Percentiles rank a stretch among this genome's conserved stretches.
Evolutionary conservation across 2,888 invertebrate genomes (phyloP).

Genomic region (Callyntrura guangdongensis): DNA sequence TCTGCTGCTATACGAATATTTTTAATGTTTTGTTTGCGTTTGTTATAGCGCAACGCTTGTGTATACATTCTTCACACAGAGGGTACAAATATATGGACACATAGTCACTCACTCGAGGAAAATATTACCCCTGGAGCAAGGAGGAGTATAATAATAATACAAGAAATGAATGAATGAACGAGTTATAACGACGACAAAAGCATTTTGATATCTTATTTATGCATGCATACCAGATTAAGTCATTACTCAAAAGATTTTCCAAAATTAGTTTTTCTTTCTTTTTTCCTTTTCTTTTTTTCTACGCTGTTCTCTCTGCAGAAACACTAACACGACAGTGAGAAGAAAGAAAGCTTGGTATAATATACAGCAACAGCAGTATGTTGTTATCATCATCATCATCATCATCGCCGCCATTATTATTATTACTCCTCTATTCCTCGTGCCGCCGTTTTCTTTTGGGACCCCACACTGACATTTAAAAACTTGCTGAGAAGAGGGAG

Average conservation of each 20-base stretch:
- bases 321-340: background rate
- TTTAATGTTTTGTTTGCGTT: slow-evolving; percentile 57
- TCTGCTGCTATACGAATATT: background rate
- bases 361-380: background rate
- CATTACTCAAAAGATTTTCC: slow-evolving; percentile 76
- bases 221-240: slow-evolving; percentile 73
- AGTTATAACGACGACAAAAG: slow-evolving; percentile 56
- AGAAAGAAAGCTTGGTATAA: background rate
- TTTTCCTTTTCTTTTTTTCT: background rate
- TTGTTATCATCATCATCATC: slow-evolving; percentile 23
- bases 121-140: slow-evolving; percentile 54
- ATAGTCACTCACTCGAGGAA: background rate
- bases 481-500: slow-evolving; percentile 7
- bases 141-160: background rate
- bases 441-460: slow-evolving; percentile 40
- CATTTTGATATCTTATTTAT: slow-evolving; percentile 72
- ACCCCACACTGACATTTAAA: slow-evolving; percentile 58
- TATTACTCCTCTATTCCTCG: background rate
- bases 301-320: background rate
- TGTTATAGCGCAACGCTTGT: background rate
- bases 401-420: slow-evolving; percentile 4
- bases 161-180: slow-evolving; percentile 52
- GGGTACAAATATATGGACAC: too few species aligned
- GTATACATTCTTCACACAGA: background rate
- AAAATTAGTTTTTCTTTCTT: slow-evolving; percentile 67